Conservation (phyloP, 2,113 vertebrate genomes). For the Apteryx mantelli region DNA sequence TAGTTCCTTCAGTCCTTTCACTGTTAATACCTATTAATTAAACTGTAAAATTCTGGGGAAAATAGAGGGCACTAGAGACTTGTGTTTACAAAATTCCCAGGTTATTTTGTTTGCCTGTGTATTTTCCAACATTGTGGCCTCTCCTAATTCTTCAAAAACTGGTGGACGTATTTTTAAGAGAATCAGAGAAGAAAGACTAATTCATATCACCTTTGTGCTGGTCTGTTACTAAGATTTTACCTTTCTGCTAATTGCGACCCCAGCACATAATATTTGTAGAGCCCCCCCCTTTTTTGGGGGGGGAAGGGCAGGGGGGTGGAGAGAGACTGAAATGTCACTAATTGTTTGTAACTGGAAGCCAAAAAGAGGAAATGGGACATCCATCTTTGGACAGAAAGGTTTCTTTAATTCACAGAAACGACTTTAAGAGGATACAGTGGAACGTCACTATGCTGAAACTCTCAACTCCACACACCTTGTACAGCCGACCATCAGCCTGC, state of each 20-base stretch:
- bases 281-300: neutral
- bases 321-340: neutral
- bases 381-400: neutral
- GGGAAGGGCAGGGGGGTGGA: neutral
- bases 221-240: neutral
- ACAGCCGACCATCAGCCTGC: neutral
- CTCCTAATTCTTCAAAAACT: neutral
- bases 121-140: neutral
- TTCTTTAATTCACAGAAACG: neutral
- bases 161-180: neutral
- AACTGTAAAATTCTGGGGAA: neutral
- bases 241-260: neutral
- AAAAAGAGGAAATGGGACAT: neutral
- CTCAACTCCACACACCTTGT: neutral
- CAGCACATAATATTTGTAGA: neutral
- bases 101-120: neutral
- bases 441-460: neutral
- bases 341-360: neutral
- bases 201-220: neutral
- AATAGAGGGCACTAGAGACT: neutral
- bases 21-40: neutral
- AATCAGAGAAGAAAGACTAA: neutral
- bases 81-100: neutral
- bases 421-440: neutral
- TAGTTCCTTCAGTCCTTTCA: neutral